phyloP scores from a whole-genome alignment of 2,888 invertebrate species.

The Trisateles emortualis region DNA sequence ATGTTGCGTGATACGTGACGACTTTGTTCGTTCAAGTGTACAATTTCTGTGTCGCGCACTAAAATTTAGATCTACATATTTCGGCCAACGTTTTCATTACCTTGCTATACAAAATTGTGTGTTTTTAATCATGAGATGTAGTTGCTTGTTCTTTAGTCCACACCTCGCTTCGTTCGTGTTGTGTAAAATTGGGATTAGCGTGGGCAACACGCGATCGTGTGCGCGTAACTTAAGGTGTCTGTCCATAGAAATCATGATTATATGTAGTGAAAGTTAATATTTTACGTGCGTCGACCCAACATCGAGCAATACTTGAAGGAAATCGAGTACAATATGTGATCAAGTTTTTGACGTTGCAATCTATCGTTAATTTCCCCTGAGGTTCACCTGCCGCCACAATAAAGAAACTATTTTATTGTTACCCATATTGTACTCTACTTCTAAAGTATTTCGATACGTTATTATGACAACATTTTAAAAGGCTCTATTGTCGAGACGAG shows the following conservation, averaged over 20 bases:
- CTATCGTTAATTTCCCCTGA: slow-evolving; percentile 82
- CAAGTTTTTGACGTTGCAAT: slow-evolving; percentile 82
- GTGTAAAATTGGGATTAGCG: slow-evolving; percentile 25
- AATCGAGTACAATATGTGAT: slow-evolving; percentile 78
- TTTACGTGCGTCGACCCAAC: slow-evolving; percentile 62
- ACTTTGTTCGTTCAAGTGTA: slow-evolving; percentile 30
- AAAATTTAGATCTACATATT: slow-evolving; percentile 27
- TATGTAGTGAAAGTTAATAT: slow-evolving; percentile 56
- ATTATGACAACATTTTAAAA: slow-evolving; percentile 51
- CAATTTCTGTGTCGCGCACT: slow-evolving; percentile 18
- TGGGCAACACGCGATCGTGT: slow-evolving; percentile 27
- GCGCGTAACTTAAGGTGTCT: slow-evolving; percentile 21
- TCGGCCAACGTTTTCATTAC: slow-evolving; percentile 16
- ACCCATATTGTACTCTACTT: slow-evolving; percentile 58
- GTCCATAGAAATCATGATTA: slow-evolving; percentile 42
- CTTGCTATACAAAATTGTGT: slow-evolving; percentile 9
- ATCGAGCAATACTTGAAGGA: slow-evolving; percentile 65
- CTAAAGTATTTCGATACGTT: slow-evolving; percentile 52
- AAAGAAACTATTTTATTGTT: slow-evolving; percentile 82
- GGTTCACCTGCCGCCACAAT: slow-evolving; percentile 77
- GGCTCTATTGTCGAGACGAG: slow-evolving; percentile 36
- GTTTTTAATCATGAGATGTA: slow-evolving; percentile 12
- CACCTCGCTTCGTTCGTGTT: slow-evolving; percentile 19
- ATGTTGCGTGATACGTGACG: slow-evolving; percentile 34
- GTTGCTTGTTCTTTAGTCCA: slow-evolving; percentile 19